A percentile compares a stretch with the other conserved stretches of the same genome.
These are phyloP conservation scores for Ecliptopera silaceata DNA, from an alignment of 2,888 invertebrate genomes.

Conservation along the genomic window DNA sequence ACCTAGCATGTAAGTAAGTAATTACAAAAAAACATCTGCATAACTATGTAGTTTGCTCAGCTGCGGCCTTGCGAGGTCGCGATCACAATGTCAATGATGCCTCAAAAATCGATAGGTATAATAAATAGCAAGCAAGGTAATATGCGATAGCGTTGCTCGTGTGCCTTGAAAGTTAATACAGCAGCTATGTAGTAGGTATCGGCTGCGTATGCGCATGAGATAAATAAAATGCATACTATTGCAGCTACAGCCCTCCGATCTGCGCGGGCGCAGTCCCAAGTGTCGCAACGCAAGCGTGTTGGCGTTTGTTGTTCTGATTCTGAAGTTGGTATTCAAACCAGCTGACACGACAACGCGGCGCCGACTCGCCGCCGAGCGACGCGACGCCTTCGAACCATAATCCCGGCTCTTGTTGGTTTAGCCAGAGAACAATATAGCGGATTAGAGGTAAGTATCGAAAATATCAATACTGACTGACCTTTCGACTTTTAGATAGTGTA, in stretches of 20 bases:
- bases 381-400: conserved; percentile 46
- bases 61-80: conserved; percentile 76
- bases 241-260: background rate
- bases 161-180: conserved; percentile 10
- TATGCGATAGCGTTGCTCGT: background rate
- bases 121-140: background rate
- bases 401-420: conserved; percentile 27
- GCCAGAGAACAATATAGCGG: background rate
- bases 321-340: conserved; percentile 53
- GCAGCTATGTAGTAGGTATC: background rate
- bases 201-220: conserved; percentile 12
- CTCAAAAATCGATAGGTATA: conserved; percentile 47
- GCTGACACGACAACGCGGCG: conserved; percentile 56
- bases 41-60: conserved; percentile 60
- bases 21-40: conserved; percentile 56
- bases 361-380: conserved; percentile 19
- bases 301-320: conserved; percentile 61
- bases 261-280: conserved; percentile 32
- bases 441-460: background rate
- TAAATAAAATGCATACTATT: conserved; percentile 36
- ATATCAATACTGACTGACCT: too few species aligned
- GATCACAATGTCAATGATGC: conserved; percentile 48
- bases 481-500: too few species aligned
- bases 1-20: conserved; percentile 16
- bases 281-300: conserved; percentile 64